Conservation (phyloP, 2,113 vertebrate genomes). For the Neodon shergylaensis region DNA sequence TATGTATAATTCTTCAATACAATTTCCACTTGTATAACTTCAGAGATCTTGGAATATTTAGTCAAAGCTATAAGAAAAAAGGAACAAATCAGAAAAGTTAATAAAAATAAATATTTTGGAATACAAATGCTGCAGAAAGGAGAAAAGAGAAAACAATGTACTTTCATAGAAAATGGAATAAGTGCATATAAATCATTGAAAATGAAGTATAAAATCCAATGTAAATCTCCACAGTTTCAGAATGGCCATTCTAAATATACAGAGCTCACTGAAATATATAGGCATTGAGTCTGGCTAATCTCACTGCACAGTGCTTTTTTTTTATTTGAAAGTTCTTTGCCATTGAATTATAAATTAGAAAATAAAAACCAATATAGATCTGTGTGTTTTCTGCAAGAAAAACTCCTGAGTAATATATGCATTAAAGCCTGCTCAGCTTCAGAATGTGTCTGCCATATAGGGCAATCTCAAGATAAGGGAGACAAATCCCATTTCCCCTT, state of each 20-base stretch:
- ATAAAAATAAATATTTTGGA: background rate
- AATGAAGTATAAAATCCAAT: too few relatives aligned
- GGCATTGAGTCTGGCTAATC: background rate
- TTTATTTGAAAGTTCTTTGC: background rate
- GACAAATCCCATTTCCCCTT: background rate
- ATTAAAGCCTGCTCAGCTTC: background rate
- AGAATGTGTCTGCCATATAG: background rate
- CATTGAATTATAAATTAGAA: background rate
- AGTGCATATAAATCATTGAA: background rate
- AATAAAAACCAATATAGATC: background rate
- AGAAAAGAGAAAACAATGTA: background rate
- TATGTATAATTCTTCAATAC: background rate
- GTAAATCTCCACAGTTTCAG: too few relatives aligned
- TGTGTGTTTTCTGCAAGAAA: background rate
- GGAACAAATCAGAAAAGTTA: background rate
- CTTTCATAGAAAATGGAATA: background rate
- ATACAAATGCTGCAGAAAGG: background rate
- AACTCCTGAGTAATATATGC: background rate
- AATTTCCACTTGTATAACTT: background rate
- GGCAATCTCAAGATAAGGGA: background rate
- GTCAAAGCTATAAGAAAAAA: slow-evolving; percentile 28
- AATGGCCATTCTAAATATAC: background rate
- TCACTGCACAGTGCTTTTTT: background rate
- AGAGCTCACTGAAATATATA: background rate
- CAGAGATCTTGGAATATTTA: background rate